Evolutionary conservation across 2,113 vertebrate species (phyloP).

Genomic region (Protobothrops mucrosquamatus): DNA sequence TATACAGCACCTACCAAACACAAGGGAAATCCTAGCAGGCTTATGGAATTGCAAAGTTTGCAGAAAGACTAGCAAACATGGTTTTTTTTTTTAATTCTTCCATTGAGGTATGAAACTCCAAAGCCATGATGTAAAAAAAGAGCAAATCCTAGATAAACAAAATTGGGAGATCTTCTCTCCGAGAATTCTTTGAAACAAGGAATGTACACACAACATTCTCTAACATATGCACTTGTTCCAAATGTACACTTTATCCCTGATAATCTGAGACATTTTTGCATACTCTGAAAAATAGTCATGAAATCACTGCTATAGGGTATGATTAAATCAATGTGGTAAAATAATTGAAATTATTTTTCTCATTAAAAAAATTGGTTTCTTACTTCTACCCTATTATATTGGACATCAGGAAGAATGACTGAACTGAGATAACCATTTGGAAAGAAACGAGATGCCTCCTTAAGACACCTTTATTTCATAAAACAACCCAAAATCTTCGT

Average conservation of each 20-base stretch:
- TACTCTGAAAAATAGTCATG: not conserved
- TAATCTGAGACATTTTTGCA: not conserved
- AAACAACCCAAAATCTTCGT: conserved; percentile 16
- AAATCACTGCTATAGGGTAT: not conserved
- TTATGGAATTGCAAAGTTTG: not conserved
- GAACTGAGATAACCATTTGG: conserved; percentile 76
- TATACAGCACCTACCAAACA: not conserved
- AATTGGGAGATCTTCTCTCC: not conserved
- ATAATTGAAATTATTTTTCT: not conserved
- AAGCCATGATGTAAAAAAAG: not conserved
- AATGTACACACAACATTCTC: not conserved
- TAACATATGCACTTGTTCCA: not conserved
- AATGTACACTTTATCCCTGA: not conserved
- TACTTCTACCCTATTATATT: conserved; percentile 77
- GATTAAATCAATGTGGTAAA: not conserved
- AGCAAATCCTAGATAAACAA: not conserved
- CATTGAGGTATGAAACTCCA: not conserved
- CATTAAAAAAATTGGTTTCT: conserved; percentile 33
- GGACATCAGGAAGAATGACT: conserved; percentile 68
- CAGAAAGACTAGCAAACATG: not conserved
- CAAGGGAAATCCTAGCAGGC: not conserved
- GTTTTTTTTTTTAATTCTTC: not conserved
- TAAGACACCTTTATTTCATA: conserved; percentile 2
- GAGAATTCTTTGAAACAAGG: not conserved
- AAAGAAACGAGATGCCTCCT: conserved; percentile 71